Evolutionary conservation across 2,113 vertebrate genomes (phyloP).

Genomic region (Aphelocoma coerulescens): DNA sequence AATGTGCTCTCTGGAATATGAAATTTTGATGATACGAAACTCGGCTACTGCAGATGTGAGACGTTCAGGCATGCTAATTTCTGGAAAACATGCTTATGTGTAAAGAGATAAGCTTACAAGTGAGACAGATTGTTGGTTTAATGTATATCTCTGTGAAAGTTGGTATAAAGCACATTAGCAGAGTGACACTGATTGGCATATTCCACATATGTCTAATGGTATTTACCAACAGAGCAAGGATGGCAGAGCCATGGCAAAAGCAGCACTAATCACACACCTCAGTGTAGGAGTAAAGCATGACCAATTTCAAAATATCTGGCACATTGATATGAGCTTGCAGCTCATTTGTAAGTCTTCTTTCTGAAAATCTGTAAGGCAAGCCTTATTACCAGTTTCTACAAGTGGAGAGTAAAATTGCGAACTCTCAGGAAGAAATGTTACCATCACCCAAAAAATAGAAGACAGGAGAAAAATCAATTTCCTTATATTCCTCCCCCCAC

Average conservation of each 20-base stretch:
- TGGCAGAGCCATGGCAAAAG: neutral
- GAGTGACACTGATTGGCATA: neutral
- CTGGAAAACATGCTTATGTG: neutral
- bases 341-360: neutral
- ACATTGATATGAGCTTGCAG: neutral
- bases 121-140: neutral
- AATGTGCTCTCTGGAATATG: neutral
- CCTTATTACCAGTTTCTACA: neutral
- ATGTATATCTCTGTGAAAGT: neutral
- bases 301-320: neutral
- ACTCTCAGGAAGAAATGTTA: neutral
- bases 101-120: neutral
- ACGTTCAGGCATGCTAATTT: neutral
- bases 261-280: neutral
- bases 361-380: neutral
- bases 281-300: neutral
- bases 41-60: neutral
- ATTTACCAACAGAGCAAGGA: neutral
- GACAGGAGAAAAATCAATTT: neutral
- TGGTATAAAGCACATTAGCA: neutral
- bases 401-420: neutral
- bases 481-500: neutral
- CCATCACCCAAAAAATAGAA: neutral
- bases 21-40: neutral
- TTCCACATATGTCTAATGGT: rapidly evolving